These are phyloP conservation scores for Eucera pruinosa DNA, from an alignment of 2,888 invertebrate genomes.

Conservation along the genomic window DNA sequence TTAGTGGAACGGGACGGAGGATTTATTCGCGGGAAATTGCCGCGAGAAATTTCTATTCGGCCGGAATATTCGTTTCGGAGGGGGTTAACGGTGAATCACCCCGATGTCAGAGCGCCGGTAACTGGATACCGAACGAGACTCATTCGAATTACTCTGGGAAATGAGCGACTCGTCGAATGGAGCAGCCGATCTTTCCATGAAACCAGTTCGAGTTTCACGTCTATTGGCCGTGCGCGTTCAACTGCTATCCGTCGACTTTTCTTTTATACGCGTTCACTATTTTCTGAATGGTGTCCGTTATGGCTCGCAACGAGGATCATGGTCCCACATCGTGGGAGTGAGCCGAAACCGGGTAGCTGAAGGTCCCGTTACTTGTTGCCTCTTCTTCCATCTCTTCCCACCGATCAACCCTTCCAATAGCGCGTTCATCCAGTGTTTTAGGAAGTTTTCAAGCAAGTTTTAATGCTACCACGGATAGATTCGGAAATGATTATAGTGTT, in stretches of 20 bases:
- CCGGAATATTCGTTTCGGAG: slow-evolving; percentile 57
- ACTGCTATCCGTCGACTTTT: slow-evolving; percentile 61
- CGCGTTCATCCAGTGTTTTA: background rate
- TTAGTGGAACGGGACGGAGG: background rate
- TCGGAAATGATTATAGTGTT: slow-evolving; percentile 18
- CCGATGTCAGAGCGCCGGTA: slow-evolving; percentile 60
- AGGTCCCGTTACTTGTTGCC: slow-evolving; percentile 72
- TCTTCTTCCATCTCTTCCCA: slow-evolving; percentile 49
- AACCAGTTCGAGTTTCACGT: slow-evolving; percentile 67
- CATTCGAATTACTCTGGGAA: slow-evolving; percentile 63
- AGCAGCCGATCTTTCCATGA: slow-evolving; percentile 52
- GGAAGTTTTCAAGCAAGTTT: slow-evolving; percentile 4
- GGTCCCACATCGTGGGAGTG: slow-evolving; percentile 60
- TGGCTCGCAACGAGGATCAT: slow-evolving; percentile 55
- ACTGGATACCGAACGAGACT: slow-evolving; percentile 63
- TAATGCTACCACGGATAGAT: background rate
- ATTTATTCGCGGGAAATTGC: slow-evolving; percentile 32
- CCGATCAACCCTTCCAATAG: slow-evolving; percentile 19
- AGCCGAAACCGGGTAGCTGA: slow-evolving; percentile 46
- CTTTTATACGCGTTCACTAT: slow-evolving; percentile 56
- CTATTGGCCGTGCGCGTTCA: slow-evolving; percentile 48
- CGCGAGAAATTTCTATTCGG: slow-evolving; percentile 48
- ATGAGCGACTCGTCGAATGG: slow-evolving; percentile 61
- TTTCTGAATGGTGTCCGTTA: slow-evolving; percentile 61
- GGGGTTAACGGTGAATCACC: slow-evolving; percentile 61